Base-by-base conservation (phyloP, 2,888 invertebrate species). In the Xanthorhoe designata region DNA sequence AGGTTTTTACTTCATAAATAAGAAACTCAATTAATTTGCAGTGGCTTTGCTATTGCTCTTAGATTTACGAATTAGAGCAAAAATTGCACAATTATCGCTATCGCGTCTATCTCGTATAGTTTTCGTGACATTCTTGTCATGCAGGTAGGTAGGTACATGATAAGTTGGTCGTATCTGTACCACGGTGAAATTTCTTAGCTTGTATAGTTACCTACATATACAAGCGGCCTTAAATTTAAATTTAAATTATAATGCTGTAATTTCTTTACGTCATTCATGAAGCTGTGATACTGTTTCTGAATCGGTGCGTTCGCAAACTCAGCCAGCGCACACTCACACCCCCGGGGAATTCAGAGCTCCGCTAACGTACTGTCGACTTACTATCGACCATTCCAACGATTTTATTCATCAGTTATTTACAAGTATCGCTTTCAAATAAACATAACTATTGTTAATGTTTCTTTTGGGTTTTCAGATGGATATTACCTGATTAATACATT, bases 371-470 rank as follows among this genome's bases (percentile, higher is more conserved):
- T 67, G 64, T 58, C 64, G 56, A 61, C 57, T 53, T 61, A 64
- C 69, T 68, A 68, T 69, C 67, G 71, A 68, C 69, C 64, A 68
- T 68, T 73, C 61, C 51, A 61, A 32, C 68, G 60, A 71, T 69
- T 70, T 66, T 62, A 67, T 68, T 67, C 32, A 65, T 65, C 59
- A 65, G 67, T 64, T 66, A 70, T 72, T 66, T 63, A 66, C 55
- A 52, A 13, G 10, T 62, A 65, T 60, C 32, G 52, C 55, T 68
- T 68, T 42, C 61, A 60, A 60, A 56, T 56, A 57, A 50, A 57
- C 65, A 57, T 57, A 17, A 55, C 54, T 59, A 53, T 66, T 55
- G 17, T 29, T 49, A 47, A 53, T 64, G 64, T 55, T 59, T 51
- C 45, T 52, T 51, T 24, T 18, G 47, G 29, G 42, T 38, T 66